Conservation (phyloP, 2,113 vertebrate species). For the Pungitius pungitius region DNA sequence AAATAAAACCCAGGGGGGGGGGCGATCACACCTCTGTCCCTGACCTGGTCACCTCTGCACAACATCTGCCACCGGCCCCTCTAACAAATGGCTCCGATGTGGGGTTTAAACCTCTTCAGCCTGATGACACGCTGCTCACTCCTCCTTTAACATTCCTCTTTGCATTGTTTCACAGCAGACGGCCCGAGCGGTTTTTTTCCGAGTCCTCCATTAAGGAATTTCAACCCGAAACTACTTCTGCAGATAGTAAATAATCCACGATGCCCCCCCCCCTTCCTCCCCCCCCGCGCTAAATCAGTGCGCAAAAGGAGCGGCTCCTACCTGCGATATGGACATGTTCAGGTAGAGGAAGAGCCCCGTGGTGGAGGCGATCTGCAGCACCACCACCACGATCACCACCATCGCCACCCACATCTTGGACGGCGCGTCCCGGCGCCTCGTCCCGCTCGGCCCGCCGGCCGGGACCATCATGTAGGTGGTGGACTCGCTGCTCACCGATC, state of each 20-base stretch:
- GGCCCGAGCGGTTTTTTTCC: constrained; percentile 4
- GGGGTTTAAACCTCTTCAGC: not conserved
- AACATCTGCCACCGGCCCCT: constrained; percentile 48
- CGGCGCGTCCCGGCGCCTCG: constrained; percentile 71
- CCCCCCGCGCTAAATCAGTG: not conserved
- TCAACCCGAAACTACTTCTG: not conserved
- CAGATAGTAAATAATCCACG: too few species aligned
- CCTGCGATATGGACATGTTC: constrained; percentile 85
- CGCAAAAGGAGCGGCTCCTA: constrained; percentile 50
- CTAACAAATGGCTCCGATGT: constrained; percentile 36
- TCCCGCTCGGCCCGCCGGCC: constrained; percentile 60
- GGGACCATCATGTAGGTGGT: constrained; percentile 86
- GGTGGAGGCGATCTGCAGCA: constrained; percentile 84
- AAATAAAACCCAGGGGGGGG: not conserved
- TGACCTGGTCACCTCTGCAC: constrained; percentile 43
- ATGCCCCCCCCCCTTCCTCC: not conserved
- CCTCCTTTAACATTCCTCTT: too few species aligned
- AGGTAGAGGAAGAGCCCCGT: constrained; percentile 85
- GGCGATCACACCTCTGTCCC: not conserved
- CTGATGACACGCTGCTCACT: not conserved
- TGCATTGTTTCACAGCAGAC: constrained; percentile 19
- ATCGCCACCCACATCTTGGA: constrained; percentile 83
- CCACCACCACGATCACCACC: constrained; percentile 84
- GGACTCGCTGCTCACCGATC: constrained; percentile 85
- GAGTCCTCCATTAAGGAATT: not conserved